Evolutionary conservation across 2,113 vertebrate genomes (phyloP).

Genomic region (Egretta garzetta): DNA sequence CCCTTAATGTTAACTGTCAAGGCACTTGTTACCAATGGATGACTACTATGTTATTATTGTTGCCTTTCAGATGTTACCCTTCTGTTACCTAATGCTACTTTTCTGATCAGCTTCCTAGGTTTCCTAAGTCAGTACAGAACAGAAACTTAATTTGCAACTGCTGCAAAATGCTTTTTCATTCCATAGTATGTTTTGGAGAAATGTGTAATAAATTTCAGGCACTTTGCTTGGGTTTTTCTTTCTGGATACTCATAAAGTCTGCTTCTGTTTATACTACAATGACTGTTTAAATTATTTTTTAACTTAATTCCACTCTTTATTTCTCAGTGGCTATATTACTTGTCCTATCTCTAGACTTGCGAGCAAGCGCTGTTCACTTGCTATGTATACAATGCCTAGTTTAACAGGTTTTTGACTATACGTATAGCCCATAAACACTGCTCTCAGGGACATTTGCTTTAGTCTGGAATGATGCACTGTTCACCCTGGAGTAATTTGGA

Average conservation of each 20-base stretch:
- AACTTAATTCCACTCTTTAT: neutral
- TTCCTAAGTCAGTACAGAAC: neutral
- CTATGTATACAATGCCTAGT: neutral
- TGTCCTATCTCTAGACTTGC: neutral
- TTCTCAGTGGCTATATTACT: neutral
- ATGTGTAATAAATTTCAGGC: neutral
- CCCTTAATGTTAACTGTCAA: neutral
- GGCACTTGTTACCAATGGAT: neutral
- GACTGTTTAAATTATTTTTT: neutral
- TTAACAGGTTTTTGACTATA: neutral
- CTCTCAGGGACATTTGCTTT: neutral
- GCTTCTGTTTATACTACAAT: slow-evolving; percentile 14
- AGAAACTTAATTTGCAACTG: neutral
- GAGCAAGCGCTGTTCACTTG: neutral
- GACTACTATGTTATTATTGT: neutral
- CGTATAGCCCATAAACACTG: neutral
- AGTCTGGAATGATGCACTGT: accelerated
- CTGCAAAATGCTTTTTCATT: neutral
- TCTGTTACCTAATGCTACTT: neutral
- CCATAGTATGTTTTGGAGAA: neutral
- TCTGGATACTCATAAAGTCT: neutral
- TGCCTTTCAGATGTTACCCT: neutral
- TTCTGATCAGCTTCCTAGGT: neutral
- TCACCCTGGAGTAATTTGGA: neutral
- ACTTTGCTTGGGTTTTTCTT: neutral